A percentile compares a stretch with the other conserved stretches of the same genome.
Conservation (phyloP, 1,140 invertebrate genomes). For the Sarcophaga bullata region DNA sequence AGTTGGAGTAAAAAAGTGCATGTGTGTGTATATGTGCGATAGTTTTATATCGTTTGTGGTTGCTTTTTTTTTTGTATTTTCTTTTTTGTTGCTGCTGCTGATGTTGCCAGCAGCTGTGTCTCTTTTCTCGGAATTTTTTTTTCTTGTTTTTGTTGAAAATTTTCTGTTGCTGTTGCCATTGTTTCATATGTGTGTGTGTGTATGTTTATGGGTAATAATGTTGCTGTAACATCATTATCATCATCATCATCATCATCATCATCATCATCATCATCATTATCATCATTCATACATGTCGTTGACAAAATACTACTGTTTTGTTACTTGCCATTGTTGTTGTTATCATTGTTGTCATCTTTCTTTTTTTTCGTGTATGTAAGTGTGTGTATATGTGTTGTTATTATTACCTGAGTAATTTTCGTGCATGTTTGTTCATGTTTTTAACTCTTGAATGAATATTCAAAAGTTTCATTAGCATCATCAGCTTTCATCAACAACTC, state of each 20-base stretch:
- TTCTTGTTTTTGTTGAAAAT: not conserved
- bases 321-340: conserved; percentile 19
- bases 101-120: conserved; percentile 33
- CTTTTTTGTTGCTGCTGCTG: too few relatives aligned
- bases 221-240: not conserved
- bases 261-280: not conserved
- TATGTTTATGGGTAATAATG: not conserved
- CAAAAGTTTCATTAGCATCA: conserved; percentile 21
- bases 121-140: conserved; percentile 2
- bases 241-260: not conserved
- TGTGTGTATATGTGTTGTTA: not conserved
- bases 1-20: not conserved
- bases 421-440: conserved; percentile 39
- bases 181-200: not conserved
- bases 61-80: not conserved
- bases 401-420: conserved; percentile 39
- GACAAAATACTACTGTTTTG: conserved; percentile 32
- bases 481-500: not conserved
- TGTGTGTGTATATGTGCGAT: conserved; percentile 21
- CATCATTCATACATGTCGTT: conserved; percentile 39
- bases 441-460: conserved; percentile 39
- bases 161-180: not conserved
- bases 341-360: not conserved
- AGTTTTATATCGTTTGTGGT: conserved; percentile 37
- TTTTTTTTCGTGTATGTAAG: too few relatives aligned